Evolutionary conservation across 2,797 vertebrate species (phyloP).

Genomic region (Premnoplex brunnescens): DNA sequence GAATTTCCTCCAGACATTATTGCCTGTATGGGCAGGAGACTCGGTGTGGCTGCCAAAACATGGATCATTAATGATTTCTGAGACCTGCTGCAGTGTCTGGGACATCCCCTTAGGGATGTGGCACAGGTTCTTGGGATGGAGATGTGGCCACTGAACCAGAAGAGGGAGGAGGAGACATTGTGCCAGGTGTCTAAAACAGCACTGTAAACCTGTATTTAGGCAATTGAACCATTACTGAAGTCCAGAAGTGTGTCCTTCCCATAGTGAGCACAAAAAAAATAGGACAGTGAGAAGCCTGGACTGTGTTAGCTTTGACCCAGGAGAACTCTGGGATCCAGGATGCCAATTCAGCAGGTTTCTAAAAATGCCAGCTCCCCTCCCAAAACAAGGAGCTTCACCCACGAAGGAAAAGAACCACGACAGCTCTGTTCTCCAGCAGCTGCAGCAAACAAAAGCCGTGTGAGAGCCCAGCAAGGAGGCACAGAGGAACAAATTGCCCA

Average conservation of each 20-base stretch:
- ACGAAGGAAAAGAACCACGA: neutral
- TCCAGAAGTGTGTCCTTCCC: neutral
- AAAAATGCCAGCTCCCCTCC: neutral
- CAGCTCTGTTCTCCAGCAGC: slow-evolving; percentile 16
- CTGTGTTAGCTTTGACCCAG: neutral
- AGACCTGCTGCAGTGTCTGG: neutral
- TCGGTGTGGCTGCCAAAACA: neutral
- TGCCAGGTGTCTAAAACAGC: neutral
- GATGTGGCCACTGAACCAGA: neutral
- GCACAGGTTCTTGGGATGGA: neutral
- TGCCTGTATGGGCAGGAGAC: neutral
- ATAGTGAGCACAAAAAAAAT: neutral
- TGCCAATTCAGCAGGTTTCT: neutral
- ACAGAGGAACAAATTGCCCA: neutral
- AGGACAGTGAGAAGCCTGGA: neutral
- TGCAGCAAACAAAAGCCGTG: neutral
- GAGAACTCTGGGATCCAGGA: neutral
- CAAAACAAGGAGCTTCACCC: neutral
- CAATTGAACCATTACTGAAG: neutral
- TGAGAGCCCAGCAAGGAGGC: slow-evolving; percentile 16
- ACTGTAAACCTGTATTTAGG: neutral
- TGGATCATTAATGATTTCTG: neutral
- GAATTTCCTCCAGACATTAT: neutral
- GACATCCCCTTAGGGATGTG: neutral
- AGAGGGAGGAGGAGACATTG: neutral